These are phyloP conservation scores for Drosophila lacteicornis DNA, from an alignment of 1,140 invertebrate genomes.

Conservation along the genomic window DNA sequence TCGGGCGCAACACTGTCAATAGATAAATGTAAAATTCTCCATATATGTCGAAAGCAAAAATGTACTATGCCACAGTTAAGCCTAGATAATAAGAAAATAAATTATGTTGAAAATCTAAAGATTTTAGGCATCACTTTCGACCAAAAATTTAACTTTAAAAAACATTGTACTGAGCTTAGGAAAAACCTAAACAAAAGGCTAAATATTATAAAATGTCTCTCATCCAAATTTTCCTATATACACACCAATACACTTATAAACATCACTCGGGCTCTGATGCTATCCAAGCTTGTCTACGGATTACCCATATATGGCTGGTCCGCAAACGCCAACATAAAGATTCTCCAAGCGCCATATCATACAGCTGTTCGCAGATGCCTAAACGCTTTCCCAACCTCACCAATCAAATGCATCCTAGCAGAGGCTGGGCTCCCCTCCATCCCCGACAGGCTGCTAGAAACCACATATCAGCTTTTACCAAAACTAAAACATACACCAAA, in stretches of 20 bases:
- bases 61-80: background rate
- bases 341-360: constrained; percentile 10
- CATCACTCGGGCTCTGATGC: constrained; percentile 14
- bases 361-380: constrained; percentile 3
- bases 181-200: background rate
- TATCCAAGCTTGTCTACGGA: constrained; percentile 17
- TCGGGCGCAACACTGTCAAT: constrained; percentile 18
- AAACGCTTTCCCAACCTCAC: constrained; percentile 10
- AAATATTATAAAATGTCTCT: background rate
- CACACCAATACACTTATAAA: constrained; percentile 17
- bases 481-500: constrained; percentile 5
- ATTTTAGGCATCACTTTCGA: background rate
- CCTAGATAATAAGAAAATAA: constrained; percentile 1
- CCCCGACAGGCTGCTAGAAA: background rate
- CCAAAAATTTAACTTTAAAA: constrained; percentile 1
- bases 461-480: background rate
- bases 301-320: constrained; percentile 13
- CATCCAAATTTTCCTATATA: constrained; percentile 6
- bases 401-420: background rate
- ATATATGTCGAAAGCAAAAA: constrained; percentile 15
- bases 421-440: background rate
- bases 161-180: background rate
- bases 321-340: constrained; percentile 6
- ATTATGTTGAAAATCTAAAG: background rate
- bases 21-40: constrained; percentile 20